These are phyloP conservation scores for Pocillopora damicornis DNA, from an alignment of 64 coral and sea anemone species.

Conservation along the genomic window DNA sequence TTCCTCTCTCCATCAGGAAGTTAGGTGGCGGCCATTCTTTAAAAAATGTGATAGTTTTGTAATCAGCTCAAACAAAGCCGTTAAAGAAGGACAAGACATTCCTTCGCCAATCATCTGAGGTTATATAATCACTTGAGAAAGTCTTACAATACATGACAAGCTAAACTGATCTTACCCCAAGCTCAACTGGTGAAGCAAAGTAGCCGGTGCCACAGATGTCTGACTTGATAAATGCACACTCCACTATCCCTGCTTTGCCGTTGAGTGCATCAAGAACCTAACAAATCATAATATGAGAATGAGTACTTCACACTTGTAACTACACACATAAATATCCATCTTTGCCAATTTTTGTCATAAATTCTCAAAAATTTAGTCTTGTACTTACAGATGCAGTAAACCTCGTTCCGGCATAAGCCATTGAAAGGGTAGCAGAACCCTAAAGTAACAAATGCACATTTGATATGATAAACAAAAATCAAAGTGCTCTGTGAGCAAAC, in stretches of 20 bases:
- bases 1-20: too few species aligned
- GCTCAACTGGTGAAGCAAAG: constrained; percentile 88
- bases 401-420: constrained; percentile 91
- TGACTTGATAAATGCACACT: constrained; percentile 96
- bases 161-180: constrained; percentile 67
- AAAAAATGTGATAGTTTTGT: too few species aligned
- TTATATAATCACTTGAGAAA: too few species aligned
- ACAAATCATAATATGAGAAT: background rate
- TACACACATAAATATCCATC: too few species aligned
- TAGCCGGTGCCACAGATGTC: constrained; percentile 75
- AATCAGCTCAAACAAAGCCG: too few species aligned
- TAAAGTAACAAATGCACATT: constrained; percentile 13
- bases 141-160: too few species aligned
- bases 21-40: too few species aligned
- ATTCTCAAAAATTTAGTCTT: too few species aligned
- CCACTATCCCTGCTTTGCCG: constrained; percentile 66
- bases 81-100: too few species aligned
- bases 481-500: too few species aligned
- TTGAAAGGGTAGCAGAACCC: constrained; percentile 96
- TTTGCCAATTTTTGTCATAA: too few species aligned
- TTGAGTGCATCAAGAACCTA: constrained; percentile 78
- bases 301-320: background rate
- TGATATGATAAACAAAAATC: background rate
- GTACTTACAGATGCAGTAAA: constrained; percentile 89
- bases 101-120: too few species aligned